Evolutionary conservation across 2,113 vertebrate genomes (phyloP), one percentile per base, ranked within the genome.

Genomic region (Tachysurus vachellii): DNA sequence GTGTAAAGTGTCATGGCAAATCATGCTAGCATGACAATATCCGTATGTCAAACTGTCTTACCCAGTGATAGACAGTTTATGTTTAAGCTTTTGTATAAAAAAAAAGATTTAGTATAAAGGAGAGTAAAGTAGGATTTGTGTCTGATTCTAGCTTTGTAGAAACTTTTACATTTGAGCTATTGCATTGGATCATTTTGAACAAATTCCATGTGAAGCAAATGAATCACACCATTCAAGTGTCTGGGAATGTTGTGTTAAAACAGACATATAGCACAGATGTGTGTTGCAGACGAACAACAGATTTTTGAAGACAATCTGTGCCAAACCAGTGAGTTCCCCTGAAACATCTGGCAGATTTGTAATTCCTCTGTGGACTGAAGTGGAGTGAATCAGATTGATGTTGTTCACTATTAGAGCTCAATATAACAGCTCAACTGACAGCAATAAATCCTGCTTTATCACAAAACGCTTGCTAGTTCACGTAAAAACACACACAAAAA

Each of bases 331-430:
- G 62, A 56, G 84, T 42, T 80, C 14, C 21, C n/a, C 85, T 44
- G 79, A 70, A 64, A 80, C 85, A 86, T 80, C 85, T 86, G 85
- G 77, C 76, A 80, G 31, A 70, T 66, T 79, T 54, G 61, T 80
- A 79, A 79, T 86, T 80, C 75, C 61, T 70, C 62, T 26, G 75
- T 42, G 28, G 53, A 28, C 36, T 80, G 31, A 70, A 86, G 75
- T 56, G 62, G 28, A 80, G 61, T 86, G 76, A 86, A 86, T 86
- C 62, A 62, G 57, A 86, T 57, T 80, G 64, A 57, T 61, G 62
- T 36, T n/a, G 61, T 71, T 80, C 50, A 70, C 47, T 28, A 80
- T 54, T 86, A 66, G 42, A 80, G 50, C 31, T 42, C 17, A 12
- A 68, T 31, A 31, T 17, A 68, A 62, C 75, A 44, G 75, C n/a